These are phyloP conservation scores for Bicyclus anynana DNA, from an alignment of 1,140 invertebrate genomes.

Conservation along the genomic window DNA sequence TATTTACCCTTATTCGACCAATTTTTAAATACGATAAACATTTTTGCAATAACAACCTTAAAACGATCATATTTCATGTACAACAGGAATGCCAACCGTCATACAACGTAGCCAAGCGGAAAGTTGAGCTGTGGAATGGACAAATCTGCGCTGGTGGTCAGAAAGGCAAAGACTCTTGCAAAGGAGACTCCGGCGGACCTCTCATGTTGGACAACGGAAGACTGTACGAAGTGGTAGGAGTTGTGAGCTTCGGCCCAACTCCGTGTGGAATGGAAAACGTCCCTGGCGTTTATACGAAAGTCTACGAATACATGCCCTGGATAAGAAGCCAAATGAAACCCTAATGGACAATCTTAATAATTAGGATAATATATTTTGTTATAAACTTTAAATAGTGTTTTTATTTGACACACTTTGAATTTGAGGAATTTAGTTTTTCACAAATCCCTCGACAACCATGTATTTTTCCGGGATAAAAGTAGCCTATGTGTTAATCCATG, in stretches of 20 bases:
- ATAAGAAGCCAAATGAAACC: slow-evolving; percentile 59
- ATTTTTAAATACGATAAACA: too few relatives aligned
- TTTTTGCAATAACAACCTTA: too few relatives aligned
- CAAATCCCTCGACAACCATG: too few relatives aligned
- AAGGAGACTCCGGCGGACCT: slow-evolving; percentile 78
- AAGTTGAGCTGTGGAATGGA: slow-evolving; percentile 52
- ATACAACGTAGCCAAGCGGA: slow-evolving; percentile 48
- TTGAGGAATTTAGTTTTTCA: too few relatives aligned
- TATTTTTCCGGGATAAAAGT: too few relatives aligned
- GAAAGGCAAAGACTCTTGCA: slow-evolving; percentile 59
- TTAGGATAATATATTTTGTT: background rate
- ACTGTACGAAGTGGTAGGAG: slow-evolving; percentile 60
- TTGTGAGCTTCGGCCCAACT: slow-evolving; percentile 80
- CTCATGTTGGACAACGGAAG: slow-evolving; percentile 71
- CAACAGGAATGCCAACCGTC: slow-evolving; percentile 62
- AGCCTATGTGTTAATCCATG: too few relatives aligned
- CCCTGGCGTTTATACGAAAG: slow-evolving; percentile 81
- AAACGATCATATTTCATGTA: slow-evolving; percentile 35
- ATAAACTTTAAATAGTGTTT: background rate
- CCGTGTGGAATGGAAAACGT: slow-evolving; percentile 75
- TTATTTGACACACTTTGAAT: too few relatives aligned
- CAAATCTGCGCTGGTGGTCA: slow-evolving; percentile 59
- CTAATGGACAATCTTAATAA: slow-evolving; percentile 16
- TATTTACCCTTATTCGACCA: too few relatives aligned
- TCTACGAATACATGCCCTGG: slow-evolving; percentile 78